Evolutionary conservation across 2,113 vertebrate species (phyloP), one percentile per base, ranked within the genome.

Genomic region (Tenebrosternarchus preto): DNA sequence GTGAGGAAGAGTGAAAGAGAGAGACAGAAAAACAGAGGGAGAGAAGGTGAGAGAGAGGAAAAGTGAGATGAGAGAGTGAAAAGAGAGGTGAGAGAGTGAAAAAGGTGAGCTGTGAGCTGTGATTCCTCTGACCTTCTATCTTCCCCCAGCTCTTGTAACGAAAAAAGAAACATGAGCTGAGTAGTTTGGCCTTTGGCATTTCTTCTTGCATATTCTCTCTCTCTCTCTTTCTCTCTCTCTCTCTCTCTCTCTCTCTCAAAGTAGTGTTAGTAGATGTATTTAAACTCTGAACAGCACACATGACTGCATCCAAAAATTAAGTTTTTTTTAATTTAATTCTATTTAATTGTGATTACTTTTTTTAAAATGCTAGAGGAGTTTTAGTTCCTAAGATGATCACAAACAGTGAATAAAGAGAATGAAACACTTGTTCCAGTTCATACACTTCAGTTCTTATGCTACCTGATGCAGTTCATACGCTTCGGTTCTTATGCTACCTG

Each of bases 401-500:
- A 27, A 50, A 19, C 16, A 71, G n/a, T n/a, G n/a, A n/a, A 27
- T 53, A n/a, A 29, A 60, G 16, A n/a, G 43, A 64, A 39, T 17
- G 12, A 64, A 29, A 2, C 11, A 20, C n/a, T n/a, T n/a, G n/a
- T n/a, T n/a, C n/a, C n/a, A n/a, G n/a, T n/a, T n/a, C n/a, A n/a
- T n/a, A n/a, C n/a, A n/a, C n/a, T n/a, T n/a, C n/a, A n/a, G n/a
- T n/a, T n/a, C n/a, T n/a, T n/a, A n/a, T n/a, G 60, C 60, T 20
- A 29, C n/a, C 1, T 68, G 15, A n/a, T n/a, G n/a, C n/a, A n/a
- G n/a, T n/a, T n/a, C n/a, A n/a, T n/a, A n/a, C n/a, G n/a, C n/a
- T n/a, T 39, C 19, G 2, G 24, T 7, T 59, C 36, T 17, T 22
- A 57, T 25, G 6, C 27, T 27, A 99, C 97, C 95, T 99, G 97